Evolutionary conservation across 2,888 invertebrate genomes (phyloP), one percentile per base, ranked within the genome.

Genomic region (Spatulosminthurus flaviceps): DNA sequence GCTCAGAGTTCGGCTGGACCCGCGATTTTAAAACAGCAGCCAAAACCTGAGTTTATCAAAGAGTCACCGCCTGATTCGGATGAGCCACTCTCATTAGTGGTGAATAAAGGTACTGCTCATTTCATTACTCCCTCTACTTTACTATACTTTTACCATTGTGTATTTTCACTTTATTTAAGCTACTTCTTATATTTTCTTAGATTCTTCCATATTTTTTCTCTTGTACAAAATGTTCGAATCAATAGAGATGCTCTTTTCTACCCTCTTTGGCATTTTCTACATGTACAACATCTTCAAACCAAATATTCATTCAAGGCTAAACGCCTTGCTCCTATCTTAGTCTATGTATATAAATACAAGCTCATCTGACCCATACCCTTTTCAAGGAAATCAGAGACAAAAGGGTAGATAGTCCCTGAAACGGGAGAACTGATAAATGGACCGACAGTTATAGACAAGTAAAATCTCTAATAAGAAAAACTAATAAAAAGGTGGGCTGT

Each of bases 81-180:
- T 81, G 85, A 87, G 69, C 90, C 90, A 0, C 87, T 90, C 79
- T 89, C 89, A 79, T 87, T 90, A 82, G 89, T 89, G 86, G 89
- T 90, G 81, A 88, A 88, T 84, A 89, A 88, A 84, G 84, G 85
- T 85, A 71, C 73, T 29, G 64, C 24, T 9, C n/a, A 51, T 22
- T 64, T 64, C n/a, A 13, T 61, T 13, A 13, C 11, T n/a, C 16
- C 21, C 4, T 60, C 21, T 21, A 21, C 60, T 60, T 13, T 60
- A 7, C 2, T 16, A 21, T 43, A 13, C 19, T 43, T 43, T 43
- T 43, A 13, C 43, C 43, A 9, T 43, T 43, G 19, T 43, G 19
- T 43, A 13, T 43, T 43, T 43, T 43, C 19, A 60, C 60, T 4
- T 26, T 21, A 24, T 67, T 26, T 9, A 28, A 67, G 67, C 26